Conservation (phyloP, 2,113 vertebrate species). For the Hemicordylus capensis region DNA sequence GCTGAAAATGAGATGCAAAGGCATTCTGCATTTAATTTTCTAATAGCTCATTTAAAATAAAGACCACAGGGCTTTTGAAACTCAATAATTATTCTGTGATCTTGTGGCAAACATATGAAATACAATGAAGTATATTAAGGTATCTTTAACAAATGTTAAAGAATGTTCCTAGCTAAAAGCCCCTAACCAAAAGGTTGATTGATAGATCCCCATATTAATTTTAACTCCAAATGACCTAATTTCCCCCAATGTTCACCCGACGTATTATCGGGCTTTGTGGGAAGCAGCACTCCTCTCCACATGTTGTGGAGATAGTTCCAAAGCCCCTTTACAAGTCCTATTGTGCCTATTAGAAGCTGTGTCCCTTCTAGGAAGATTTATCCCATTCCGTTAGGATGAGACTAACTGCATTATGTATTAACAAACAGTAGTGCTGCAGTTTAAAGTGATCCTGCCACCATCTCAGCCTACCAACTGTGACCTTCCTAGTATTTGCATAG, state of each 20-base stretch:
- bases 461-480: background rate
- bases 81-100: background rate
- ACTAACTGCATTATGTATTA: too few relatives aligned
- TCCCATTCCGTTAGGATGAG: background rate
- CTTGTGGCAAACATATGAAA: background rate
- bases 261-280: background rate
- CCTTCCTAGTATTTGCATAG: background rate
- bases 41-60: background rate
- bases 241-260: background rate
- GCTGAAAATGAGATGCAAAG: background rate
- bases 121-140: background rate
- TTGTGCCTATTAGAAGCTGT: background rate
- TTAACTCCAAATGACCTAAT: background rate
- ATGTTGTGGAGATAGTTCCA: background rate
- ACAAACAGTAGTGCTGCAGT: background rate
- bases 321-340: background rate
- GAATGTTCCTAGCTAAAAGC: background rate
- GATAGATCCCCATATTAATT: background rate
- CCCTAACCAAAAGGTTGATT: background rate
- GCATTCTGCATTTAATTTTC: background rate
- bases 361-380: background rate
- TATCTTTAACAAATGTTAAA: background rate
- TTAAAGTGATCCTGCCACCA: background rate
- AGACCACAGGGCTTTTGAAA: background rate
- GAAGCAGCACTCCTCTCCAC: background rate